Base-by-base conservation (phyloP, 2,797 vertebrate species). In the Neosilurus hyrtlii region DNA sequence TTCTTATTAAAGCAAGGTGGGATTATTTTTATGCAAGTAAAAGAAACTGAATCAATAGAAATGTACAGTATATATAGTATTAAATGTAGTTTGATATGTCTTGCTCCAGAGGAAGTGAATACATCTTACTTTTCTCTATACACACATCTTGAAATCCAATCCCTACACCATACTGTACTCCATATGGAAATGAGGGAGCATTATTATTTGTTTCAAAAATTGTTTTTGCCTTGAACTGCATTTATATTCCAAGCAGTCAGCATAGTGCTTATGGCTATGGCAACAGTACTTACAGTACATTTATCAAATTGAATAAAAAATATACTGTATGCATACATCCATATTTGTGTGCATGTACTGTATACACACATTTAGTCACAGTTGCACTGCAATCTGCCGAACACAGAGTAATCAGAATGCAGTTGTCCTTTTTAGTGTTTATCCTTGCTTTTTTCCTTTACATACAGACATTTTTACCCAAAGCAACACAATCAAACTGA, bases 171-270 rank as follows among this genome's bases (percentile, higher is more conserved):
- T 77, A 62, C 37, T 77, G 10, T 77, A 62, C 37, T 77, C n/a
- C 22, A 63, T 63, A 62, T 77, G 37, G 75, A 51, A 62, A 49
- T 51, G 9, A 18, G 37, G 37, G 22, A 77, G 37, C 15, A 49
- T 51, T 77, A 24, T 63, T 2, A 11, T 24, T 77, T 59, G 20
- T 16, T 26, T 77, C 3, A 24, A 63, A 62, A 26, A 77, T 14
- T 22, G 7, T 35, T 75, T 26, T 59, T 73, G 26, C 2, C 14
- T 8, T 63, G 49, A 63, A 62, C 57, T 24, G 7, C 57, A 61
- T 61, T 62, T 11, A 62, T 77, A 63, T 77, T 77, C 59, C 57
- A 62, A 77, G 35, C 35, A 62, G 74, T 49, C 57, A 62, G n/a
- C 59, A 51, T 14, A 16, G 37, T 77, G 75, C n/a, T 62, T 43